Base-by-base conservation (phyloP, 2,888 invertebrate genomes). In the Amaurobius ferox region DNA sequence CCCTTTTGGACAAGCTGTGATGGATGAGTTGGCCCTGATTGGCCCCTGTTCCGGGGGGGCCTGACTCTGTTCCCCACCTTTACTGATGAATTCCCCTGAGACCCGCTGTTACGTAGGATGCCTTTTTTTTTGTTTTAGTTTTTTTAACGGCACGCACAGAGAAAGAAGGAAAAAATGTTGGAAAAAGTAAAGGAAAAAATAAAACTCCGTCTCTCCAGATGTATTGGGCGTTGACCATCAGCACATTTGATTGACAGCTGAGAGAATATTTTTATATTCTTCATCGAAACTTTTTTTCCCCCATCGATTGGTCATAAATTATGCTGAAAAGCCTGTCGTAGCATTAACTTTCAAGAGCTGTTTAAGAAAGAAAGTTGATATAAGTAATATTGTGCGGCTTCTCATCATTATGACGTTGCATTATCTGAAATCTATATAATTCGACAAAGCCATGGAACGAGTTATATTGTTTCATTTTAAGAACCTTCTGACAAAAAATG, bases 11-110 rank as follows among this genome's bases (percentile, higher is more conserved):
- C 83, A 85, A 67, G 64, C 83, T 67, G 72, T 85, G 83, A 85
- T 85, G 83, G 83, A 85, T 85, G 77, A 66, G 72, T 16, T 64
- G 48, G 72, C 48, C 77, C 83, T 85, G 83, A 85, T 85, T 85
- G 83, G 83, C 77, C 83, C 76, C 72, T 77, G 77, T 85, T 77
- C 64, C 77, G 64, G 72, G 62, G 26, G 62, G 76, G 61, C 23
- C 62, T 19, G n/a, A 23, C 40, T 26, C 2, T 35, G 16, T 61
- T 39, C 68, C 78, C 68, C 67, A 44, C 55, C 39, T 68, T 35
- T 55, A 16, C n/a, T 35, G n/a, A n/a, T n/a, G 16, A 2, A 55
- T 55, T 78, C 78, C 70, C 26, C 13, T 29, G 26, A 68, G 68
- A 40, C 68, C 68, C 40, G 68, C 68, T 68, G 68, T 68, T 68